Evolutionary conservation across 2,888 invertebrate species (phyloP), one percentile per base, ranked within the genome.

Genomic region (Microctonus aethiopoides): DNA sequence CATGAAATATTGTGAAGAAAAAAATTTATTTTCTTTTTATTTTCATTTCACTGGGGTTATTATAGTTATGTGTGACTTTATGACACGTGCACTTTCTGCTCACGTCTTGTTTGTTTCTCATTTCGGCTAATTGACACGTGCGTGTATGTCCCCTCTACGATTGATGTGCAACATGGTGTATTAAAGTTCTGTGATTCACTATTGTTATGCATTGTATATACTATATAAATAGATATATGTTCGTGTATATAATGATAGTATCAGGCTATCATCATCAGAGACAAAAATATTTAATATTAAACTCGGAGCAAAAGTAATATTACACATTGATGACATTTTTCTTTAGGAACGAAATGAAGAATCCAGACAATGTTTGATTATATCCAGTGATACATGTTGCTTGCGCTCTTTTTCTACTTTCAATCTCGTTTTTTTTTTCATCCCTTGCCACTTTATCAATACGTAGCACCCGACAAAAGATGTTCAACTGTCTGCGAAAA

Each of bases 91-190:
- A 46, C 46, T 46, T 46, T 46, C 39, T 46, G 46, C 16, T 26
- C 34, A 41, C n/a, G 54, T 67, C 68, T 73, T 73, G 75, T 78
- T 77, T 77, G 71, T 80, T 77, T 76, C 74, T 77, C 77, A 73
- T 79, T 77, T 71, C 72, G 72, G 70, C 78, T 81, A 81, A 80
- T 81, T 80, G 81, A 78, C 80, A 80, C 80, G 81, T 80, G 81
- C 75, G 74, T 72, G 59, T 65, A 36, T 71, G 73, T 63, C 68
- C 56, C 39, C 16, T 56, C 39, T 34, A 72, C 54, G 22, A 64
- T 46, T 34, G 32, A 63, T 52, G 46, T 22, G 39, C 39, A 61
- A 52, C n/a, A n/a, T 63, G 20, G 7, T 32, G n/a, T 32, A 29
- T 63, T 24, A 26, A 54, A 20, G 10, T 13, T 52, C 51, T 24